phyloP scores from a whole-genome alignment of 2,797 vertebrate genomes.

The Linurgus olivaceus region DNA sequence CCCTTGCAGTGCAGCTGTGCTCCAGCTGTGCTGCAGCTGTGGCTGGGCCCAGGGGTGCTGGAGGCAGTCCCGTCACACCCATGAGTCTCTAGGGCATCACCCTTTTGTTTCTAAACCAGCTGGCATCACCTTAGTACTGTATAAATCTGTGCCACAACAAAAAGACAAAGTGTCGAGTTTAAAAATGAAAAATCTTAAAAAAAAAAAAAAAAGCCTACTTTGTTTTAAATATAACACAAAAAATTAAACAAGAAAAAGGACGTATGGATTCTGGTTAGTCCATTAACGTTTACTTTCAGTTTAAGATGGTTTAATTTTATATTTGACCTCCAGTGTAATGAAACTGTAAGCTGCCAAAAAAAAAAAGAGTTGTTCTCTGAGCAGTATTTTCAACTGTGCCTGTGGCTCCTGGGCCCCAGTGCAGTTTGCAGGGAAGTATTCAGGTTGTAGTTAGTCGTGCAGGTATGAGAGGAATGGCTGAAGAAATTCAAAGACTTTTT shows the following conservation, averaged over 20 bases:
- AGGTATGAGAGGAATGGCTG: conserved; percentile 50
- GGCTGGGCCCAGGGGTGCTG: background rate
- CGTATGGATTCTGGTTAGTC: conserved; percentile 59
- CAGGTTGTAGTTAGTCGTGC: conserved; percentile 55
- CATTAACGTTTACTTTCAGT: conserved; percentile 35
- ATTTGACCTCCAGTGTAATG: conserved; percentile 53
- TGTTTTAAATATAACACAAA: background rate
- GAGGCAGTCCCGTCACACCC: conserved; percentile 43
- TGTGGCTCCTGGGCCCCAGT: background rate
- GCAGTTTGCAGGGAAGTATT: conserved; percentile 64
- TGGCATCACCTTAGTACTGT: conserved; percentile 63
- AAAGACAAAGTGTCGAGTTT: background rate
- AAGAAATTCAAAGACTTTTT: conserved; percentile 38
- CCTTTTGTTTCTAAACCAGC: conserved; percentile 3
- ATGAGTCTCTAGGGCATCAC: conserved; percentile 23
- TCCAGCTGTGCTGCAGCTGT: background rate
- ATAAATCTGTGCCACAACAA: conserved; percentile 33
- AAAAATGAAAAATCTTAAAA: no score
- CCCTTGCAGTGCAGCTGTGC: background rate
- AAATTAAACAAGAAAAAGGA: background rate
- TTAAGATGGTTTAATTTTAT: conserved; percentile 40
- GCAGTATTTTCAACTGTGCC: conserved; percentile 66
- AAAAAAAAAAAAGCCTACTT: background rate
- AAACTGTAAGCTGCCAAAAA: conserved; percentile 68
- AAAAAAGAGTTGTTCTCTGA: conserved; percentile 43